These are phyloP conservation scores for Corythornis leucogaster DNA, from an alignment of 2,797 vertebrate species.

Conservation along the genomic window DNA sequence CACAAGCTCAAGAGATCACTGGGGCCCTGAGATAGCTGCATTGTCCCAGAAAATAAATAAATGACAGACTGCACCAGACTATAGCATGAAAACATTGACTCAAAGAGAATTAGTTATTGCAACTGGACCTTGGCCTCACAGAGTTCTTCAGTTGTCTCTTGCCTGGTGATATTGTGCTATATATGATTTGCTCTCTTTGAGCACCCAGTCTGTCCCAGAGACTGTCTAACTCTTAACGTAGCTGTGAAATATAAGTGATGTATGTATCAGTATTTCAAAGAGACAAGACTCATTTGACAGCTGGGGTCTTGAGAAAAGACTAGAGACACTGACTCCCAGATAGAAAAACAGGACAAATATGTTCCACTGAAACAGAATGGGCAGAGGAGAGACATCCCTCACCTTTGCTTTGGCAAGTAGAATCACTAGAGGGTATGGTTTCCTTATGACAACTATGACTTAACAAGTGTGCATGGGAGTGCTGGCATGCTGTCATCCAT, in stretches of 20 bases:
- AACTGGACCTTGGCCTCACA: slow-evolving; percentile 58
- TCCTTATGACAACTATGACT: neutral
- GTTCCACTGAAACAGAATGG: neutral
- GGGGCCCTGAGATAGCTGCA: neutral
- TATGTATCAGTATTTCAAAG: slow-evolving; percentile 43
- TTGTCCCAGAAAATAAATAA: slow-evolving; percentile 17
- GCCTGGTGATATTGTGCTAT: neutral
- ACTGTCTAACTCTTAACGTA: neutral
- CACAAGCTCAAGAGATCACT: slow-evolving; percentile 8
- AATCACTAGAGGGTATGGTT: neutral
- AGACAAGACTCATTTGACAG: slow-evolving; percentile 22
- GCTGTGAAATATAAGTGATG: slow-evolving; percentile 47
- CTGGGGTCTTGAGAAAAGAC: slow-evolving; percentile 14
- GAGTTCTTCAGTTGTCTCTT: neutral
- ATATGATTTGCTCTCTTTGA: slow-evolving; percentile 35
- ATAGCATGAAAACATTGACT: slow-evolving; percentile 26
- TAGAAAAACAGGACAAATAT: neutral
- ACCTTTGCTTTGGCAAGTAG: slow-evolving; percentile 7
- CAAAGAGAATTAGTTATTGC: slow-evolving; percentile 39
- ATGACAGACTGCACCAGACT: neutral
- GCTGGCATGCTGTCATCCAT: neutral
- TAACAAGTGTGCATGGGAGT: neutral
- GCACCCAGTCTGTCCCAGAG: neutral
- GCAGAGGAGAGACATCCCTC: neutral
- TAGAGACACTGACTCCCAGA: neutral